Evolutionary conservation across 2,113 vertebrate genomes (phyloP).

Genomic region (Oplegnathus fasciatus): DNA sequence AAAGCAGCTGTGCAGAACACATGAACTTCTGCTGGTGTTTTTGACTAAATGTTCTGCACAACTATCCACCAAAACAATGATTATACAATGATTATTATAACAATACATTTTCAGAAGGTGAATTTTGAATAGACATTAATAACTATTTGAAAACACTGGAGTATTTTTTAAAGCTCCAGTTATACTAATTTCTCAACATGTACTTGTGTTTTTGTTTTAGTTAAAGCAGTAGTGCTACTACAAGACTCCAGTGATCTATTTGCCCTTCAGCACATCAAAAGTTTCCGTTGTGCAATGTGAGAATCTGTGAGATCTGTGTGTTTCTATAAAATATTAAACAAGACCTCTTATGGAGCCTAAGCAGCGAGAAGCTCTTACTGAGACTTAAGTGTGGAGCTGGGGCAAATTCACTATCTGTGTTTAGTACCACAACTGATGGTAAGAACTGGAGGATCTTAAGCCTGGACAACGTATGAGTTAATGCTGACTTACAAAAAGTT

Average conservation of each 20-base stretch:
- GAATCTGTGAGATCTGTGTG: slow-evolving; percentile 34
- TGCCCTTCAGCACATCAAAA: slow-evolving; percentile 39
- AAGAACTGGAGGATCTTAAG: not conserved
- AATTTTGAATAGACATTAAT: slow-evolving; percentile 20
- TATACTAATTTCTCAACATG: slow-evolving; percentile 12
- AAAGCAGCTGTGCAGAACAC: not conserved
- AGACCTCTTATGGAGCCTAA: slow-evolving; percentile 30
- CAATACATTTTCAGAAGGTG: not conserved
- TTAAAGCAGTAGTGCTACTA: slow-evolving; percentile 6
- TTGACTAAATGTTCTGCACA: too few relatives aligned
- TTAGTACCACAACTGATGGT: not conserved
- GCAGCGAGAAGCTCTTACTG: slow-evolving; percentile 23
- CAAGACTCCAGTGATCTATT: slow-evolving; percentile 37
- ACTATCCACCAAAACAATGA: too few relatives aligned
- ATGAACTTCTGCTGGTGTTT: too few relatives aligned
- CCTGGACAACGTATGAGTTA: too few relatives aligned
- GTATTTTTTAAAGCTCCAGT: slow-evolving; percentile 18
- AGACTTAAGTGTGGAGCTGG: slow-evolving; percentile 7
- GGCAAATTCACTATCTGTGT: slow-evolving; percentile 21
- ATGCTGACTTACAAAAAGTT: not conserved
- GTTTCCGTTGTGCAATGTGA: slow-evolving; percentile 40
- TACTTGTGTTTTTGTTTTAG: slow-evolving; percentile 18
- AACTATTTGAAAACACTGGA: not conserved
- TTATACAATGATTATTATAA: too few relatives aligned
- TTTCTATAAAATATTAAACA: slow-evolving; percentile 67